Evolutionary conservation across 2,797 vertebrate species (phyloP).

Genomic region (Arrhamphus sclerolepis): DNA sequence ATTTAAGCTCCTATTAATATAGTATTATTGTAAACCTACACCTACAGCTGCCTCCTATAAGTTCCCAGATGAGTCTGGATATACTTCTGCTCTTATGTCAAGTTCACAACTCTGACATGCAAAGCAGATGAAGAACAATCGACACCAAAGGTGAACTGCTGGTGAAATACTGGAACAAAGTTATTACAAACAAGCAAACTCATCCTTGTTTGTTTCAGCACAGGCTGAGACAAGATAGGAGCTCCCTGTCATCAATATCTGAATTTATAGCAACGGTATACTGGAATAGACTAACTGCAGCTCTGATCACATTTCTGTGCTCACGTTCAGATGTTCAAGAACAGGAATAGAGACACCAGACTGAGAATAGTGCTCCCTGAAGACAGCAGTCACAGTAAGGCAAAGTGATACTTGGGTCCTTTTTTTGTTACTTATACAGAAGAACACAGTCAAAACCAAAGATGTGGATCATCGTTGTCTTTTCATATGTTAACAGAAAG

Average conservation of each 20-base stretch:
- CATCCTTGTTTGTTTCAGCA: not conserved
- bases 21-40: constrained; percentile 62
- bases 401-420: too few species aligned
- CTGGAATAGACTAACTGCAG: constrained; percentile 5
- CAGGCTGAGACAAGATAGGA: not conserved
- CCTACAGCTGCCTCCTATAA: constrained; percentile 54
- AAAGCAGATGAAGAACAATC: constrained; percentile 28
- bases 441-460: not conserved
- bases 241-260: not conserved
- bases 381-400: too few species aligned
- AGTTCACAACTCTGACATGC: constrained; percentile 34
- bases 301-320: constrained; percentile 42
- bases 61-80: constrained; percentile 49
- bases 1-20: constrained; percentile 69
- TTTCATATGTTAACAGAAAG: constrained; percentile 1
- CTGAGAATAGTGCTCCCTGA: too few species aligned
- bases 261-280: not conserved
- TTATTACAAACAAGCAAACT: not conserved
- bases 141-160: constrained; percentile 12
- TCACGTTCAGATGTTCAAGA: constrained; percentile 26
- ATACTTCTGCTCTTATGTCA: constrained; percentile 66
- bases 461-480: not conserved
- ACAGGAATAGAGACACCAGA: constrained; percentile 19
- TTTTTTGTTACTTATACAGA: too few species aligned
- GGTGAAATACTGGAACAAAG: too few species aligned